phyloP scores from a whole-genome alignment of 2,113 vertebrate species.

The Mesitornis unicolor region DNA sequence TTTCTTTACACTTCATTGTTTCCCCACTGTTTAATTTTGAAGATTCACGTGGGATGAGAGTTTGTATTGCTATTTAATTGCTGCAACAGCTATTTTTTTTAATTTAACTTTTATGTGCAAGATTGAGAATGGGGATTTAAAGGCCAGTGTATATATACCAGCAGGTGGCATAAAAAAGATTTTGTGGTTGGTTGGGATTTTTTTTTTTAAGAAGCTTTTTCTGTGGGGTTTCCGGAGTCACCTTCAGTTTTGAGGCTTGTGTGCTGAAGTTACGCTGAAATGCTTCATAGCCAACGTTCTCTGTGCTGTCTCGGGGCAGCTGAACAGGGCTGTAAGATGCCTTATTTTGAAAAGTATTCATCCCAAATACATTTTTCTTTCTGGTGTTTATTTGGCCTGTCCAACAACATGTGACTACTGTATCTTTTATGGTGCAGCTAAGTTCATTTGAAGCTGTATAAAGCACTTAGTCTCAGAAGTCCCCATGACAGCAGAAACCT shows the following conservation, averaged over 20 bases:
- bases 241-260: background rate
- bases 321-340: background rate
- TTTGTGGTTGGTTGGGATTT: background rate
- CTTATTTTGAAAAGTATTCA: background rate
- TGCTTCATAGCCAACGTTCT: background rate
- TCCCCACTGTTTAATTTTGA: background rate
- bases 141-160: background rate
- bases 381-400: background rate
- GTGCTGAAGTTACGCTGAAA: fast-evolving
- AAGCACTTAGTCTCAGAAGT: background rate
- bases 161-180: background rate
- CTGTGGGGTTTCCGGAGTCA: background rate
- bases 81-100: fast-evolving
- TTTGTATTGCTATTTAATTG: background rate
- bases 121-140: background rate
- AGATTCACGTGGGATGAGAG: background rate
- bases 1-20: background rate
- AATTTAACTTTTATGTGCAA: background rate
- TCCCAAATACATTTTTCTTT: background rate
- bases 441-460: background rate
- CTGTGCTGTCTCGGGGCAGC: background rate
- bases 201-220: background rate
- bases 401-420: fast-evolving
- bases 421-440: background rate
- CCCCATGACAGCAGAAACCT: background rate